These are phyloP conservation scores for Camponotus fellah DNA, from an alignment of 2,888 invertebrate genomes.

Conservation along the genomic window DNA sequence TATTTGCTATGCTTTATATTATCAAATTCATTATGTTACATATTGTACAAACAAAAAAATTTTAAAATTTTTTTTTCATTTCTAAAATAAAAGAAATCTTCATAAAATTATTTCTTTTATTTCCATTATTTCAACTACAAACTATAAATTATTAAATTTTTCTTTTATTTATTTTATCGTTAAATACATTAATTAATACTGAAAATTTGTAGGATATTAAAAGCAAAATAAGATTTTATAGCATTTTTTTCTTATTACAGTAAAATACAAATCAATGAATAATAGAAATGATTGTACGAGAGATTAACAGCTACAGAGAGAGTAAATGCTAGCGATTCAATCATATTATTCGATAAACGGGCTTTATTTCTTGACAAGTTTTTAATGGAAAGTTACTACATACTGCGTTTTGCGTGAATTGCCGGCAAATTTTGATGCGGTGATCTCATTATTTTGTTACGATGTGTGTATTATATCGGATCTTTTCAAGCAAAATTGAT, in stretches of 20 bases:
- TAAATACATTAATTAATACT: slow-evolving; percentile 15
- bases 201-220: slow-evolving; percentile 7
- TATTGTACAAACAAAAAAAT: neutral
- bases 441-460: slow-evolving; percentile 47
- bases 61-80: neutral
- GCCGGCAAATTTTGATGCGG: slow-evolving; percentile 28
- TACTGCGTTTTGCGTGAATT: slow-evolving; percentile 26
- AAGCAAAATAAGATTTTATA: slow-evolving; percentile 6
- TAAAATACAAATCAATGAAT: slow-evolving; percentile 15
- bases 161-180: neutral
- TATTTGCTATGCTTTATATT: neutral
- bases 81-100: neutral
- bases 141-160: slow-evolving; percentile 1
- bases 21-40: neutral
- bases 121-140: neutral
- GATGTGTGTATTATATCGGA: slow-evolving; percentile 46
- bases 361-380: slow-evolving; percentile 41
- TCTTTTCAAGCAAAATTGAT: slow-evolving; percentile 50
- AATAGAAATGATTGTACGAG: slow-evolving; percentile 29
- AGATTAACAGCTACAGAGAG: neutral
- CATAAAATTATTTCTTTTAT: neutral
- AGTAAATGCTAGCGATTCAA: slow-evolving; percentile 17
- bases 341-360: slow-evolving; percentile 22
- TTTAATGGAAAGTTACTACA: slow-evolving; percentile 41
- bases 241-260: neutral